A percentile compares a stretch with the other conserved stretches of the same genome.
These are phyloP conservation scores for Heterocephalus glaber DNA, from an alignment of 2,113 vertebrate species.

Conservation along the genomic window DNA sequence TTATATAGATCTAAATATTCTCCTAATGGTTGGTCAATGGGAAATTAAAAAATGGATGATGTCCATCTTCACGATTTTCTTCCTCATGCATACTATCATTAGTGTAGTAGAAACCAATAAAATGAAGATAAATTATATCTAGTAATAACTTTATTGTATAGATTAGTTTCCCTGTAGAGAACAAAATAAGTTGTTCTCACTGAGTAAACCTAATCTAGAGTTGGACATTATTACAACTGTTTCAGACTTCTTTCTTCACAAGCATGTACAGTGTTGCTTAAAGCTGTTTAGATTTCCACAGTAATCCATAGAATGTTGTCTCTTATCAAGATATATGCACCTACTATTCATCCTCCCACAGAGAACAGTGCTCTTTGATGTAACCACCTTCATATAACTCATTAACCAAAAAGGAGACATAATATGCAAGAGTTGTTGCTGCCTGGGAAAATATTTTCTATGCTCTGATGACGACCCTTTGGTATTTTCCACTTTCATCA, in stretches of 20 bases:
- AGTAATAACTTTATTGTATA: neutral
- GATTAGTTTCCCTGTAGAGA: neutral
- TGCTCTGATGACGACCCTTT: neutral
- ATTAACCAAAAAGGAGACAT: neutral
- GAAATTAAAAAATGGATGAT: neutral
- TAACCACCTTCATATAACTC: neutral
- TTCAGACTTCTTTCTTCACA: neutral
- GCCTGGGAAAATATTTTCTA: neutral
- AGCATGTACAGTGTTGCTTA: neutral
- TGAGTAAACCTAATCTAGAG: neutral
- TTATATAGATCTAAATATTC: neutral
- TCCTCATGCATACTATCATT: neutral
- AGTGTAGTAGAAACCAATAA: rapidly evolving
- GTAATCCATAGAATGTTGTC: neutral
- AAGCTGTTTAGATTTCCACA: neutral
- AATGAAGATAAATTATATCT: neutral
- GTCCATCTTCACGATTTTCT: rapidly evolving
- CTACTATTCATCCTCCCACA: neutral
- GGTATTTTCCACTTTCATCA: neutral
- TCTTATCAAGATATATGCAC: neutral
- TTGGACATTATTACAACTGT: neutral
- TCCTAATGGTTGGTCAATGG: too few species aligned
- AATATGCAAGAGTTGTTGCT: neutral
- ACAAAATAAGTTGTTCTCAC: neutral
- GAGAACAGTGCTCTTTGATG: neutral